Evolutionary conservation across 2,888 invertebrate species (phyloP), one percentile per base, ranked within the genome.

Genomic region (Melikaiella ostensackeni): DNA sequence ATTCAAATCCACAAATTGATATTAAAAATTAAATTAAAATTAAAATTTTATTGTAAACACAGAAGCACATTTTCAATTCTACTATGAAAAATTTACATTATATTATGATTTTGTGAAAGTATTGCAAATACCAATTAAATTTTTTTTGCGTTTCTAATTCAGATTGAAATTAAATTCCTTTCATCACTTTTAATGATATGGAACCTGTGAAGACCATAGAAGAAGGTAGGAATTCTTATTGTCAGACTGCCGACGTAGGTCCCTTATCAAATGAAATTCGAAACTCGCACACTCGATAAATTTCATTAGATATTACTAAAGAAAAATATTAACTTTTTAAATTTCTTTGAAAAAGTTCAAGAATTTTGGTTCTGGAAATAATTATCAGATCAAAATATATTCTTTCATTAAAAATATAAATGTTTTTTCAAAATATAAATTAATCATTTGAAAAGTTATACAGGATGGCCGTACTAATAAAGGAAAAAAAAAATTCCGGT

Each of bases 221-320:
- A 70, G 70, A 50, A 70, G 70, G 70, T 70, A 70, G 30, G 19
- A 70, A 21, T 70, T 50, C 46, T 70, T 11, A 30, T 70, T 70
- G 30, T 55, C n/a, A n/a, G 30, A 50, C n/a, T 50, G n/a, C n/a
- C 19, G 46, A 70, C 30, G 33, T 21, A 33, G 9, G 16, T 30
- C 19, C 9, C 30, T 50, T 70, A 70, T 70, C 70, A 50, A 33
- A n/a, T 70, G 70, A 30, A 70, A 70, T 30, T 50, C 50, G 50
- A 70, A 70, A 50, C 70, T 59, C n/a, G 24, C 24, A 27, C 24
- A 24, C 50, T 55, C 50, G 3, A 55, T 55, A 4, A 21, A 55
- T 21, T 21, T n/a, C 2, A 55, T 9, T 21, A 21, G 3, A 50
- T 3, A 50, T 7, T 21, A 9, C n/a, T 50, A 0, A 50, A n/a